A percentile compares a stretch with the other conserved stretches of the same genome.
Evolutionary conservation across 2,113 vertebrate genomes (phyloP).

Genomic region (Penelope pileata): DNA sequence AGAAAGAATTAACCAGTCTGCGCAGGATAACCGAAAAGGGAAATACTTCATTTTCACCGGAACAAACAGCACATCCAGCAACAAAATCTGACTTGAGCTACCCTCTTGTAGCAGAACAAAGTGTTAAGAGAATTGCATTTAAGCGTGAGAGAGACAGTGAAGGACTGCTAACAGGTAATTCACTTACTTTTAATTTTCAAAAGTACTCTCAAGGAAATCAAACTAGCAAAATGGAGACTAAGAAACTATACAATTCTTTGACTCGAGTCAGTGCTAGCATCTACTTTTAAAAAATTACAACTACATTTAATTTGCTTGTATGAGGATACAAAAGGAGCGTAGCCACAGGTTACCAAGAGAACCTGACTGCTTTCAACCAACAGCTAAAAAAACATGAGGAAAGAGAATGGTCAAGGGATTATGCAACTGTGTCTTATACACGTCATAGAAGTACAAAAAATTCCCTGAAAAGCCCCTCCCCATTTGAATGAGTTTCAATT

Average conservation of each 20-base stretch:
- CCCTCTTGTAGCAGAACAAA: neutral
- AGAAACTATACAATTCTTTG: neutral
- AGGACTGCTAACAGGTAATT: neutral
- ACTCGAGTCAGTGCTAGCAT: neutral
- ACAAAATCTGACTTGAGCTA: neutral
- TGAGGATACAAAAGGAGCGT: neutral
- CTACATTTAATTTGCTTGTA: neutral
- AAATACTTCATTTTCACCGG: neutral
- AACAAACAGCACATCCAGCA: neutral
- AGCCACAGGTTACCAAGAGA: conserved; percentile 52
- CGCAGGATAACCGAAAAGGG: neutral
- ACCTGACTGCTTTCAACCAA: neutral
- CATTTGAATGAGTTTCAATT: conserved; percentile 10
- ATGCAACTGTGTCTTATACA: neutral
- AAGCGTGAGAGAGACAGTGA: neutral
- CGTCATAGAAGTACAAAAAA: neutral
- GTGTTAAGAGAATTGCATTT: neutral
- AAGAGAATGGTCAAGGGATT: neutral
- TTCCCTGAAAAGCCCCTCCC: neutral
- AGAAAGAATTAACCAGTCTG: neutral
- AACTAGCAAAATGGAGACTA: neutral
- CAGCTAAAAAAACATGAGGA: neutral
- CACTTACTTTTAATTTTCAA: neutral
- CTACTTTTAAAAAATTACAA: neutral
- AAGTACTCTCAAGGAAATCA: neutral